These are phyloP conservation scores for Entomobrya multifasciata DNA, from an alignment of 2,888 invertebrate species.

Conservation along the genomic window DNA sequence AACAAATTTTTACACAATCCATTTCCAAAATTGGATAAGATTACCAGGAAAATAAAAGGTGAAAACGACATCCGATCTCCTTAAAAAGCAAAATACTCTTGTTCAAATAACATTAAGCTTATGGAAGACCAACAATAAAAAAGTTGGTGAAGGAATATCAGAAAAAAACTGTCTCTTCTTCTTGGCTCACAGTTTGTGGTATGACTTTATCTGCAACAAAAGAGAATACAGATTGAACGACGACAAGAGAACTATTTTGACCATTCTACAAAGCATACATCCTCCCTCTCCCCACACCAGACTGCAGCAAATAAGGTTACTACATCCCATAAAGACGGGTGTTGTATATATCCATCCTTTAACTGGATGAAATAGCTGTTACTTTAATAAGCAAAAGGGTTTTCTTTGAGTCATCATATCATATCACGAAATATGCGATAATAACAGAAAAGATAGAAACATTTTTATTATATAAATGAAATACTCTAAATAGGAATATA, in stretches of 20 bases:
- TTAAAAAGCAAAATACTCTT: slow-evolving; percentile 15
- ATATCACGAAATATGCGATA: no score
- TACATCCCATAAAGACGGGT: no score
- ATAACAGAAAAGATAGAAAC: no score
- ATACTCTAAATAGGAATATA: not conserved
- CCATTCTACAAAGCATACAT: slow-evolving; percentile 4
- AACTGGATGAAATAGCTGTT: no score
- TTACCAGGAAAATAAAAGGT: slow-evolving; percentile 54
- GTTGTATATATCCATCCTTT: no score
- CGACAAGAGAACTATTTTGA: not conserved
- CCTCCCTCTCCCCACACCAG: slow-evolving; percentile 4
- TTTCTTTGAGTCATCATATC: no score
- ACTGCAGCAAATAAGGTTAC: no score
- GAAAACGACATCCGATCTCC: slow-evolving; percentile 55
- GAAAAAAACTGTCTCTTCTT: not conserved
- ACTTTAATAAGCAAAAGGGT: no score
- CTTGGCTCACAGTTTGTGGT: not conserved
- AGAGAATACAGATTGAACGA: slow-evolving; percentile 2
- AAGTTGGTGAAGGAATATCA: not conserved
- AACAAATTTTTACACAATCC: slow-evolving; percentile 60
- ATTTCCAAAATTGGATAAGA: slow-evolving; percentile 58
- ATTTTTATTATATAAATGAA: not conserved
- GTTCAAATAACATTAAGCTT: slow-evolving; percentile 35
- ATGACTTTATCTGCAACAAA: slow-evolving; percentile 28
- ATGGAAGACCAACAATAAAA: slow-evolving; percentile 41